phyloP scores from a whole-genome alignment of 2,113 vertebrate genomes.

The Callipepla squamata region DNA sequence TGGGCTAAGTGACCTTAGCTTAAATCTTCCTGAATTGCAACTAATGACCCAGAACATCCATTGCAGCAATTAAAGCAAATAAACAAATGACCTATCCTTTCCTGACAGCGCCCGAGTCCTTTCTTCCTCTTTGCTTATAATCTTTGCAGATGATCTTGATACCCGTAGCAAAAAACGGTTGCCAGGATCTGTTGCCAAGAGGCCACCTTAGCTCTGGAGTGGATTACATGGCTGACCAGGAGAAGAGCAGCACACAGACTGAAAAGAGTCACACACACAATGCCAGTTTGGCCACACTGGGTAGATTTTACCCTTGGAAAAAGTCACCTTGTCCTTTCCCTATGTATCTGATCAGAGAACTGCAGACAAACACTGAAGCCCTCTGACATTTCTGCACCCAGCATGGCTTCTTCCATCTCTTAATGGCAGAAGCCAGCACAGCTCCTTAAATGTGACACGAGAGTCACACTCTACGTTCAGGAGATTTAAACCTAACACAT shows the following conservation, averaged over 20 bases:
- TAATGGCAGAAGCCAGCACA: not conserved
- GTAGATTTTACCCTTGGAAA: not conserved
- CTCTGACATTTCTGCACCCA: not conserved
- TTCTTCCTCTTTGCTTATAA: not conserved
- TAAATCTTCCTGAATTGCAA: not conserved
- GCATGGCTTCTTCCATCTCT: not conserved
- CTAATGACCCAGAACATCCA: constrained; percentile 42
- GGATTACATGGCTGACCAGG: not conserved
- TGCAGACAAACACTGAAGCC: not conserved
- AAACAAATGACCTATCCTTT: constrained; percentile 32
- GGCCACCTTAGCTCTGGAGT: not conserved
- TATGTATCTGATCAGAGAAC: not conserved
- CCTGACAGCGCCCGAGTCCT: not conserved
- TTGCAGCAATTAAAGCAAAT: constrained; percentile 30
- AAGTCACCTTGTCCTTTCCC: not conserved
- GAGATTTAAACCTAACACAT: not conserved
- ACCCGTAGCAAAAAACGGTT: not conserved
- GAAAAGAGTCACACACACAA: not conserved
- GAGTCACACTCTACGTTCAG: not conserved
- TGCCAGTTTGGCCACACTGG: not conserved
- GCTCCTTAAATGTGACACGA: not conserved
- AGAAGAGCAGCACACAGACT: not conserved
- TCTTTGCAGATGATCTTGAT: constrained; percentile 29
- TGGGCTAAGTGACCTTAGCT: constrained; percentile 37
- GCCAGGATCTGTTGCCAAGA: not conserved